Evolutionary conservation across 2,888 invertebrate genomes (phyloP), one percentile per base, ranked within the genome.

Genomic region (Clostera curtula): DNA sequence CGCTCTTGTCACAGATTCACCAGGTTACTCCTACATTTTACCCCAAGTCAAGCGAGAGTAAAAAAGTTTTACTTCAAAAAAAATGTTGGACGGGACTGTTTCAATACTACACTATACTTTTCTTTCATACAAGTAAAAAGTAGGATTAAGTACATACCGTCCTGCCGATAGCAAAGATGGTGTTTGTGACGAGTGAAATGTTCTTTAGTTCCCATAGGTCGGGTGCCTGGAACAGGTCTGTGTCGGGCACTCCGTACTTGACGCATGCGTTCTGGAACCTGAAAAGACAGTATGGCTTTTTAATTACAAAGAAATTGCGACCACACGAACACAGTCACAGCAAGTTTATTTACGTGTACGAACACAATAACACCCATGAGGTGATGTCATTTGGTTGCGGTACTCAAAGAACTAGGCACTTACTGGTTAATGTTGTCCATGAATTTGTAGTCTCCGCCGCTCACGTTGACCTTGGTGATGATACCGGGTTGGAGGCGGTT

Each of bases 361-460:
- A n/a, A n/a, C n/a, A n/a, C n/a, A n/a, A n/a, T n/a, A n/a, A n/a
- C n/a, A n/a, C n/a, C n/a, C n/a, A n/a, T n/a, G n/a, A n/a, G n/a
- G n/a, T n/a, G n/a, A n/a, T n/a, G n/a, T n/a, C n/a, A n/a, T n/a
- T n/a, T n/a, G n/a, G n/a, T n/a, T n/a, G n/a, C n/a, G n/a, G n/a
- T n/a, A n/a, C n/a, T n/a, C n/a, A n/a, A n/a, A n/a, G n/a, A n/a
- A n/a, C n/a, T n/a, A n/a, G n/a, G n/a, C n/a, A 88, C 91, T 87
- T 68, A 97, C 92, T 93, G 93, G 74, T 89, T 93, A 36, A 97
- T 91, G 65, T 97, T 97, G 64, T 97, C 97, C 96, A 97, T 97
- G 87, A 94, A 91, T 65, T 96, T 97, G 85, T 97, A 97, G 57
- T 96, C 96, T 3, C 95, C 95, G 4, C 93, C 93, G 1, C 89